Conservation (phyloP, 2,113 vertebrate genomes). For the Scomber scombrus region DNA sequence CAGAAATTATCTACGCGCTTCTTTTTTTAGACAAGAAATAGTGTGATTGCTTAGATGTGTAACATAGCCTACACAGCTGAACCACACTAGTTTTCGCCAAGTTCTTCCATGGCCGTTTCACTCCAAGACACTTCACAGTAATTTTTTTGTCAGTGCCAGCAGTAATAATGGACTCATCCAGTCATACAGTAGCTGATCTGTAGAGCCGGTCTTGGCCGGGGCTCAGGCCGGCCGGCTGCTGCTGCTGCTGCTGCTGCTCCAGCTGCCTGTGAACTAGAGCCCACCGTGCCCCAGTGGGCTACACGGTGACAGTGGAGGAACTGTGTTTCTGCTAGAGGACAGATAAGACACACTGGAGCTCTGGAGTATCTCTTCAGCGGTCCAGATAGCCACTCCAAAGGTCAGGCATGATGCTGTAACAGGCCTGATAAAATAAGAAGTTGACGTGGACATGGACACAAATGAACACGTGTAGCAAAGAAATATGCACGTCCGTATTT, state of each 20-base stretch:
- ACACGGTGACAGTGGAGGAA: constrained; percentile 14
- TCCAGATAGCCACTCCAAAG: constrained; percentile 63
- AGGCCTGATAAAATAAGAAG: constrained; percentile 12
- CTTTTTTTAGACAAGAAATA: neutral
- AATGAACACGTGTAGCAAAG: neutral
- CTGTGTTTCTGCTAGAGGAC: constrained; percentile 35
- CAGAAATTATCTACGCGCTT: too few species aligned
- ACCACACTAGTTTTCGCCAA: constrained; percentile 13
- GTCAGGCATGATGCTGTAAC: constrained; percentile 34
- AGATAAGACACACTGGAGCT: constrained; percentile 57
- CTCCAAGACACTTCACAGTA: constrained; percentile 24
- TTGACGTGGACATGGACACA: constrained; percentile 1
- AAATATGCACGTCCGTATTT: neutral
- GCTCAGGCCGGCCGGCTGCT: constrained; percentile 41
- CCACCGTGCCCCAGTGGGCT: constrained; percentile 9
- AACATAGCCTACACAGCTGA: neutral
- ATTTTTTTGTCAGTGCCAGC: constrained; percentile 6
- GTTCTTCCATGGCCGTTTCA: constrained; percentile 1
- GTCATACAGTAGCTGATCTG: constrained; percentile 6
- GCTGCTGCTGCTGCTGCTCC: neutral
- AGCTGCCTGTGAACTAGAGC: constrained; percentile 5
- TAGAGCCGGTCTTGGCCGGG: constrained; percentile 4
- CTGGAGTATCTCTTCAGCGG: constrained; percentile 40
- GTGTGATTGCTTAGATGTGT: neutral
- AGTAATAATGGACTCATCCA: constrained; percentile 18